Evolutionary conservation across 2,113 vertebrate species (phyloP), one percentile per base, ranked within the genome.

Genomic region (Zosterops hypoxanthus): DNA sequence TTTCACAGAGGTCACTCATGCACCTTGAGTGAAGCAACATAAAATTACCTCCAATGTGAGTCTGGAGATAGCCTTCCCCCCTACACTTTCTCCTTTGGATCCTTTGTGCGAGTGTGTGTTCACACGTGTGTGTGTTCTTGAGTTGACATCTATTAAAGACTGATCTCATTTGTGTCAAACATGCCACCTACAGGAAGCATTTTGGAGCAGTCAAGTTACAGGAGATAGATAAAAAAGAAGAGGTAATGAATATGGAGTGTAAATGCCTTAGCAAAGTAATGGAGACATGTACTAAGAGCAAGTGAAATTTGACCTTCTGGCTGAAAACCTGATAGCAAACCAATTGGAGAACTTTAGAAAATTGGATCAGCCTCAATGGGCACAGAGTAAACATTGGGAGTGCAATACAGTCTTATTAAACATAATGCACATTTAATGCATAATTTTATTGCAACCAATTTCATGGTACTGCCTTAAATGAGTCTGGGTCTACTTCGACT

Each of bases 381-480:
- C 98, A 98, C 98, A 98, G 97, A 98, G 97, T 98, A 98, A 98
- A 98, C 98, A 98, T 93, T 97, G 97, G 97, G 97, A 98, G 97
- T 97, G 97, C 97, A 98, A 98, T 97, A 97, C 96, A 96, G 97
- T 98, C 98, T 98, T 98, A 98, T 98, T 98, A 98, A 98, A 98
- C 98, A 98, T 98, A 98, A 98, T 98, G 98, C 97, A 98, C 98
- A 97, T 97, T 98, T 98, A 98, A 98, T 98, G 98, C 98, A 98
- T 98, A 98, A 98, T 98, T 98, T 98, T 98, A 98, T 98, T 98
- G 98, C 98, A 98, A 97, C 97, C 98, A 98, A 98, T 98, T 98
- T 98, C 98, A 98, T 98, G 98, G 97, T 98, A 84, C 96, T 98
- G 98, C 98, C 96, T 98, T 98, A 98, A 98, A 97, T 97, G 98